A percentile compares a stretch with the other conserved stretches of the same genome.
Evolutionary conservation across 2,888 invertebrate genomes (phyloP).

Genomic region (Diplolepis rosae): DNA sequence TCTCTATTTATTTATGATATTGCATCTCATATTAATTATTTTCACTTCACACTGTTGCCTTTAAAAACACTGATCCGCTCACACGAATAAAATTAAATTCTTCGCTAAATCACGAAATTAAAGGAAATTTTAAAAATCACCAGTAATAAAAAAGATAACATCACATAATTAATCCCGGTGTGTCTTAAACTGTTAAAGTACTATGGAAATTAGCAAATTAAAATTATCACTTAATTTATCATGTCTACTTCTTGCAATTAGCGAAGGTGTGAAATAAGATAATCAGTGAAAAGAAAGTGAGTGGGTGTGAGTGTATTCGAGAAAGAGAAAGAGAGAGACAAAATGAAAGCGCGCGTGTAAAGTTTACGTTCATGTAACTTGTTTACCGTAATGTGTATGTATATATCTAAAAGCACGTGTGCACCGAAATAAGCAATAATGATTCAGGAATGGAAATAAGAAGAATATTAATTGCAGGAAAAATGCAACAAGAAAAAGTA

Average conservation of each 20-base stretch:
- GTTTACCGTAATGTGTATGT: neutral
- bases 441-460: neutral
- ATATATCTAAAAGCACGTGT: neutral
- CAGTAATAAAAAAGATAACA: neutral
- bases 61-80: too few species aligned
- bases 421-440: neutral
- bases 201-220: neutral
- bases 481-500: neutral
- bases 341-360: neutral
- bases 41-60: too few species aligned
- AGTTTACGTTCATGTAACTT: neutral
- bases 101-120: too few species aligned
- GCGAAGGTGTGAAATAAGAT: constrained; percentile 7
- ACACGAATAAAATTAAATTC: too few species aligned
- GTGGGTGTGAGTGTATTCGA: neutral
- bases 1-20: too few species aligned
- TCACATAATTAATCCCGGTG: neutral
- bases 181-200: neutral
- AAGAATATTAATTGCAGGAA: neutral
- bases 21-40: too few species aligned
- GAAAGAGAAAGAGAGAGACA: neutral
- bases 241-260: constrained; percentile 14
- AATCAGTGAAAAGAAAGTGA: constrained; percentile 10
- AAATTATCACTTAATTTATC: constrained; percentile 11
- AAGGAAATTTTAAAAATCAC: too few species aligned